Evolutionary conservation across 2,888 invertebrate species (phyloP).

Genomic region (Thereva unica): DNA sequence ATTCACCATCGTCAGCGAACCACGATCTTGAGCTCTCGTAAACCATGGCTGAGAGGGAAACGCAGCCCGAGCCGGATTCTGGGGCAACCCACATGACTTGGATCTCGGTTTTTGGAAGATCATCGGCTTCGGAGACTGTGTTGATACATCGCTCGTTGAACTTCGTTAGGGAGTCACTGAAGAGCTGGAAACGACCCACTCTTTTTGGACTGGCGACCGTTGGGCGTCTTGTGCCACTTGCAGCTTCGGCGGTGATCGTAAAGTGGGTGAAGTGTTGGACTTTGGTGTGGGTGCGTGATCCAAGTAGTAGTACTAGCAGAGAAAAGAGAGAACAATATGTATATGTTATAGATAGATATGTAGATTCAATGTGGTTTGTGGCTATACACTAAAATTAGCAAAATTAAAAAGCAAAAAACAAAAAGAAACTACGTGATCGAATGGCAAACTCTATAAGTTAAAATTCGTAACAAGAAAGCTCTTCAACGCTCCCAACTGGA

Average conservation of each 20-base stretch:
- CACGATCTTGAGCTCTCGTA: slow-evolving; percentile 78
- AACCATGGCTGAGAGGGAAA: slow-evolving; percentile 86
- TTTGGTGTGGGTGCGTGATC: slow-evolving; percentile 67
- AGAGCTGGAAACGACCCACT: slow-evolving; percentile 73
- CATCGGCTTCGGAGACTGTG: slow-evolving; percentile 79
- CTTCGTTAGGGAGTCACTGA: slow-evolving; percentile 62
- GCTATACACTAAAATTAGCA: too few relatives aligned
- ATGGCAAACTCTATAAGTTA: too few relatives aligned
- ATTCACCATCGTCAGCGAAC: slow-evolving; percentile 87
- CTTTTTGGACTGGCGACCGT: slow-evolving; percentile 60
- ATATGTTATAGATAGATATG: neutral
- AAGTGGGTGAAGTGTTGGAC: slow-evolving; percentile 81
- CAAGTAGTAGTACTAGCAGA: slow-evolving; percentile 67
- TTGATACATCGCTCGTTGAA: slow-evolving; percentile 86
- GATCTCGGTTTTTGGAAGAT: slow-evolving; percentile 79
- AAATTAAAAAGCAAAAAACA: too few relatives aligned
- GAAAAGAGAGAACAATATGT: slow-evolving; percentile 4
- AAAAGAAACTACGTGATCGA: too few relatives aligned
- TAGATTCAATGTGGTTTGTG: neutral
- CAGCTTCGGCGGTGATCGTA: slow-evolving; percentile 70
- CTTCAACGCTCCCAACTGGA: too few relatives aligned
- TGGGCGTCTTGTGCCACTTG: slow-evolving; percentile 49
- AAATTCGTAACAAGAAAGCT: too few relatives aligned
- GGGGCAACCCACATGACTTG: slow-evolving; percentile 94
- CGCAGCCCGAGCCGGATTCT: slow-evolving; percentile 80